Evolutionary conservation across 2,888 invertebrate species (phyloP).

Genomic region (Plagodis pulveraria): DNA sequence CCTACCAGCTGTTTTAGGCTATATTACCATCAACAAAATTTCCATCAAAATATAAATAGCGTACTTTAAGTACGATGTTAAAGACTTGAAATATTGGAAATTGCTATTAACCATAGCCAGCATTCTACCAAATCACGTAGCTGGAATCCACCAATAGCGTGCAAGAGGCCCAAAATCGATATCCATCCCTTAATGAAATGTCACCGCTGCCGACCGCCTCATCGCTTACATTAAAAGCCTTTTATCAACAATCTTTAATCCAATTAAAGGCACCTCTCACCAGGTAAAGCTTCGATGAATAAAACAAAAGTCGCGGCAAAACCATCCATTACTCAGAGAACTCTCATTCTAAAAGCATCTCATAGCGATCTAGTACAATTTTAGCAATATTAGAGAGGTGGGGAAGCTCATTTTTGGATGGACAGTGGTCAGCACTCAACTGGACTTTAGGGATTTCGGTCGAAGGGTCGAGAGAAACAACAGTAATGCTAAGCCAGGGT

Average conservation of each 20-base stretch:
- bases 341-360: conserved; percentile 36
- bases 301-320: conserved; percentile 70
- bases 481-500: conserved; percentile 63
- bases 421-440: conserved; percentile 51
- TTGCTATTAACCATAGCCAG: conserved; percentile 4
- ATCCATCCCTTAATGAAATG: conserved; percentile 70
- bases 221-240: conserved; percentile 69
- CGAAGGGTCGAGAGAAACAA: conserved; percentile 71
- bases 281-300: conserved; percentile 71
- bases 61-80: no score
- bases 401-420: conserved; percentile 43
- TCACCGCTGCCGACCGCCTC: conserved; percentile 54
- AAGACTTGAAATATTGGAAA: not conserved
- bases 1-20: no score
- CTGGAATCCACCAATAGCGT: conserved; percentile 44
- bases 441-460: conserved; percentile 72
- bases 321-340: conserved; percentile 48
- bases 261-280: conserved; percentile 75
- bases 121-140: conserved; percentile 23
- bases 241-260: conserved; percentile 80
- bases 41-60: no score
- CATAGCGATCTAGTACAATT: conserved; percentile 31
- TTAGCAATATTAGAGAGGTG: conserved; percentile 15
- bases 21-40: no score
- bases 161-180: conserved; percentile 60